Evolutionary conservation across 2,113 vertebrate genomes (phyloP).

Genomic region (Patagioenas fasciata): DNA sequence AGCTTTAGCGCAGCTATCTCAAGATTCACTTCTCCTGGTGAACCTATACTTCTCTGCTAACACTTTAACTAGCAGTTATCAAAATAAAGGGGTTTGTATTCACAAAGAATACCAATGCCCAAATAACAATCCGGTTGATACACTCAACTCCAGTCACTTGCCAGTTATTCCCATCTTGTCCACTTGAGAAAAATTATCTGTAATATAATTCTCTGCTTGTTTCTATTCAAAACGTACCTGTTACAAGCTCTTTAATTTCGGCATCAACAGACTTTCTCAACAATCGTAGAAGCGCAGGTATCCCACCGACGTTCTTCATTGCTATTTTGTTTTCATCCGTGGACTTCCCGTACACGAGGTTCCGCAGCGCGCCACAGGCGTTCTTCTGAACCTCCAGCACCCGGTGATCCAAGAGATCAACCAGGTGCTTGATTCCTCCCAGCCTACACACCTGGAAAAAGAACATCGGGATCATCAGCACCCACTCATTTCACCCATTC

Average conservation of each 20-base stretch:
- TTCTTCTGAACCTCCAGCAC: constrained; percentile 95
- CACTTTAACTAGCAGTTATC: neutral
- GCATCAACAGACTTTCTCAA: constrained; percentile 92
- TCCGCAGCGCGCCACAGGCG: constrained; percentile 92
- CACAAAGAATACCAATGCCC: neutral
- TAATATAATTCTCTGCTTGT: neutral
- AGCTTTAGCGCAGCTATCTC: neutral
- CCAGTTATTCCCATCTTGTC: neutral
- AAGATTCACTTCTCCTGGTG: neutral
- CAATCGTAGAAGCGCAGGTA: constrained; percentile 90
- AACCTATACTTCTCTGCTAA: neutral
- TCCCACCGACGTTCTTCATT: constrained; percentile 92
- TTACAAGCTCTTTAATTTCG: constrained; percentile 93
- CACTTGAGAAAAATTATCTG: neutral
- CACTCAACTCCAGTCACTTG: neutral
- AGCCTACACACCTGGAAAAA: constrained; percentile 86
- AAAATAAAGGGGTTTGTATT: neutral
- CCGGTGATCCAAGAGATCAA: constrained; percentile 94
- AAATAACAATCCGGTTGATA: neutral
- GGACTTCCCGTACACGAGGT: constrained; percentile 93
- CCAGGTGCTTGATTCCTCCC: constrained; percentile 94
- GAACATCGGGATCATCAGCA: neutral
- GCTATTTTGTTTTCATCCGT: constrained; percentile 96
- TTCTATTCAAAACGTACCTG: constrained; percentile 78
- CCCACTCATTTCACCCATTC: neutral